Evolutionary conservation across 1,140 invertebrate genomes (phyloP), one percentile per base, ranked within the genome.

Genomic region (Drosophila tristis): DNA sequence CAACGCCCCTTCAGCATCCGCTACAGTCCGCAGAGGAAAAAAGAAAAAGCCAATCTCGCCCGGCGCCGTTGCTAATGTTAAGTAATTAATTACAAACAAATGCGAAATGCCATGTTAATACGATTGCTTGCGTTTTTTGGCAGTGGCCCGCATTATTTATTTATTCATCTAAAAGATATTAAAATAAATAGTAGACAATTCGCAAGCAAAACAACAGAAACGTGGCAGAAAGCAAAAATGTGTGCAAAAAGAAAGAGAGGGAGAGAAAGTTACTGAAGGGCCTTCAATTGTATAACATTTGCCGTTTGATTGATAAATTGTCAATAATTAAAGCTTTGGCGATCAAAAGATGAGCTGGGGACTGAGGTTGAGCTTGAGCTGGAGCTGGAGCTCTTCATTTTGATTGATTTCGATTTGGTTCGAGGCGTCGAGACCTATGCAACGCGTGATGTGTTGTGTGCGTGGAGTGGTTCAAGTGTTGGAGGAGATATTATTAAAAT

Each of bases 221-320:
- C 31, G 8, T 2, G 31, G 8, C 31, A 9, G 8, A 31, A 2
- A 31, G 2, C 8, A 9, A 16, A 48, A 35, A 35, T 25, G 57
- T 67, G 70, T 70, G 51, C 15, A 25, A 26, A 23, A 26, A 11
- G 13, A 20, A 39, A 47, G 29, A 55, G 25, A 23, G 48, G 35
- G 13, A 61, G 65, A 71, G 59, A 64, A 60, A 75, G 72, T 66
- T 54, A 67, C 73, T 75, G 72, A 75, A 76, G 63, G 56, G 62
- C 55, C 76, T 76, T 76, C 74, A 76, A 76, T 76, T 76, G 74
- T 76, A 76, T 76, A 76, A 76, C 74, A 61, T 74, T 76, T 65
- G 56, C 74, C 74, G 74, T 75, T 75, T 75, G 55, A 76, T 76
- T 76, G 74, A 76, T 76, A 76, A 76, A 76, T 76, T 76, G 74